Evolutionary conservation across 2,113 vertebrate species (phyloP).

Genomic region (Barbus barbus): DNA sequence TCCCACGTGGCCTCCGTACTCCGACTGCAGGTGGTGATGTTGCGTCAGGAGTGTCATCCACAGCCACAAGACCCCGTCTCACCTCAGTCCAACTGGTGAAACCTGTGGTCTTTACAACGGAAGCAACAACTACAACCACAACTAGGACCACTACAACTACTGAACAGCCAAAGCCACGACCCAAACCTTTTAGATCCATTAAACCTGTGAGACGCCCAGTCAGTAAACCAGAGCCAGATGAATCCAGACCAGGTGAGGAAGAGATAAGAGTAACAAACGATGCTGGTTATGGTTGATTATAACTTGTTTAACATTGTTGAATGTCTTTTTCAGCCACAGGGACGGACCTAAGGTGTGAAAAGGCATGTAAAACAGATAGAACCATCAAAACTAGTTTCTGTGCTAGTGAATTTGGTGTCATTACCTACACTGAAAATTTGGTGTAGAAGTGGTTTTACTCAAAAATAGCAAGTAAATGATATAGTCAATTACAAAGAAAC

Average conservation of each 20-base stretch:
- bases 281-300: neutral
- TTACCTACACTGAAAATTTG: too few relatives aligned
- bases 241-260: constrained; percentile 54
- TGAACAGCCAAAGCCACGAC: constrained; percentile 30
- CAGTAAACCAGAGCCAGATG: constrained; percentile 24
- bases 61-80: constrained; percentile 8
- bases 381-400: constrained; percentile 84
- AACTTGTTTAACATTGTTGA: neutral
- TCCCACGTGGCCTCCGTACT: constrained; percentile 55
- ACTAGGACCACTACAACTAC: constrained; percentile 49
- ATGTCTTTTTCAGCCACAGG: constrained; percentile 46
- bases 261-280: neutral
- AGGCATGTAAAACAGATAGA: constrained; percentile 76
- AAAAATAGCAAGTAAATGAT: too few relatives aligned
- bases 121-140: neutral
- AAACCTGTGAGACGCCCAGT: neutral
- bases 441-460: too few relatives aligned
- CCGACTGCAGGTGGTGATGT: neutral
- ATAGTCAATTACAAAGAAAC: too few relatives aligned
- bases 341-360: constrained; percentile 70
- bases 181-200: constrained; percentile 48
- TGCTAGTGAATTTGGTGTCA: constrained; percentile 82
- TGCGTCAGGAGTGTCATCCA: constrained; percentile 29
- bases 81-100: constrained; percentile 47
- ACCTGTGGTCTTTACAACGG: constrained; percentile 21